Percentiles rank a stretch among this genome's conserved stretches.
phyloP scores from a whole-genome alignment of 2,113 vertebrate genomes.

The Bothrops jararaca region DNA sequence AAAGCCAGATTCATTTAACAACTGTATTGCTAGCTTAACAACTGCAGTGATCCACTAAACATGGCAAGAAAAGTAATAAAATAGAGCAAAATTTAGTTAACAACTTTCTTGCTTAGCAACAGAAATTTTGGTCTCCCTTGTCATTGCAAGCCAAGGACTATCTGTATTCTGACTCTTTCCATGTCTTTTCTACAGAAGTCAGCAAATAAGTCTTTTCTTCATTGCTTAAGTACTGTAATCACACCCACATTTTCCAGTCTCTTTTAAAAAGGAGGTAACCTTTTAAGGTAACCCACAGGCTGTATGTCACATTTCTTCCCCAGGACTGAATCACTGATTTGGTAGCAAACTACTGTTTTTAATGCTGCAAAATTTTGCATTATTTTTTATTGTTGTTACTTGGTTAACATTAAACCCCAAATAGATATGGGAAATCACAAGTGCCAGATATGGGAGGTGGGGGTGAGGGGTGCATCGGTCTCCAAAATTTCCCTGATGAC shows the following conservation, averaged over 20 bases:
- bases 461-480: neutral
- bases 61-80: too few relatives aligned
- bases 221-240: neutral
- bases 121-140: neutral
- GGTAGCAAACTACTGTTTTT: neutral
- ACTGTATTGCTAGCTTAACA: too few relatives aligned
- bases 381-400: neutral
- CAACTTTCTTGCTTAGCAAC: neutral
- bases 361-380: neutral
- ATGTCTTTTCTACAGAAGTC: neutral
- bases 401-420: neutral
- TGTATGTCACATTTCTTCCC: neutral
- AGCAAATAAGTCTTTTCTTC: neutral
- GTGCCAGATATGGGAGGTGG: neutral
- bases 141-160: neutral
- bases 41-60: too few relatives aligned
- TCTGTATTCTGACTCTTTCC: neutral
- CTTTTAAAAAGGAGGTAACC: neutral
- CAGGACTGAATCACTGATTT: neutral
- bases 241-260: neutral
- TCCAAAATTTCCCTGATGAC: neutral
- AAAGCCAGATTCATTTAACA: neutral
- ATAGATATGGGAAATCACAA: neutral
- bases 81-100: neutral
- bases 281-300: neutral